Evolutionary conservation across 1,140 invertebrate genomes (phyloP).

Genomic region (Hylaeus volcanicus): DNA sequence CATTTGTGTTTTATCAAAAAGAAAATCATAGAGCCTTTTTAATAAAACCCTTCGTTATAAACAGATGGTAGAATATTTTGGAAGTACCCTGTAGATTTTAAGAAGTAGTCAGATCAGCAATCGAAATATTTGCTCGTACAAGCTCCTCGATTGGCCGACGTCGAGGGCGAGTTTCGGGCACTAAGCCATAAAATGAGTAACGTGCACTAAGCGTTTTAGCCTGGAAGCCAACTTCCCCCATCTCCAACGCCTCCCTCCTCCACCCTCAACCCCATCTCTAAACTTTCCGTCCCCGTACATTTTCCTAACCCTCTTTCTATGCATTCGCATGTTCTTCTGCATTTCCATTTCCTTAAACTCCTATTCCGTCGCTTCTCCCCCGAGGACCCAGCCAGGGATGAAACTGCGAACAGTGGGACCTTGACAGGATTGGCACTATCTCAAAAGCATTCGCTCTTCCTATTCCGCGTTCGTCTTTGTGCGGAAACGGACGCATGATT

Average conservation of each 20-base stretch:
- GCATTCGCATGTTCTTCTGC: conserved; percentile 25
- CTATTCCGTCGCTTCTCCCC: conserved; percentile 49
- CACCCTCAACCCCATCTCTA: background rate
- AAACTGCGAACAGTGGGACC: conserved; percentile 43
- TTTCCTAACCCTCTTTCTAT: conserved; percentile 30
- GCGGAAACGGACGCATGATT: conserved; percentile 1
- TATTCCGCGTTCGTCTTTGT: conserved; percentile 23
- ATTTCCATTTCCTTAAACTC: conserved; percentile 65
- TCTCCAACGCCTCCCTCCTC: background rate
- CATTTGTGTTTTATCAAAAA: no score
- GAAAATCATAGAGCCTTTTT: no score
- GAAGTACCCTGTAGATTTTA: background rate
- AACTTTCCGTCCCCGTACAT: conserved; percentile 35
- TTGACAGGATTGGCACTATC: conserved; percentile 67
- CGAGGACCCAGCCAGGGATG: conserved; percentile 28
- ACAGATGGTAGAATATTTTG: no score
- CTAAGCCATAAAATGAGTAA: conserved; percentile 62
- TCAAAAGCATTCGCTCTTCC: conserved; percentile 60
- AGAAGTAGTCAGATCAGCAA: conserved; percentile 6
- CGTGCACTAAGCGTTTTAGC: conserved; percentile 61
- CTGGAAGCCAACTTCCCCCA: conserved; percentile 40
- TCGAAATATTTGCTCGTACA: conserved; percentile 68
- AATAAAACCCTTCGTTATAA: no score
- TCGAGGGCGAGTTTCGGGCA: conserved; percentile 63
- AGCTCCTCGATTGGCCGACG: conserved; percentile 53